A percentile compares a stretch with the other conserved stretches of the same genome.
phyloP scores from a whole-genome alignment of 2,797 vertebrate species.

The Neoniphon sammara region DNA sequence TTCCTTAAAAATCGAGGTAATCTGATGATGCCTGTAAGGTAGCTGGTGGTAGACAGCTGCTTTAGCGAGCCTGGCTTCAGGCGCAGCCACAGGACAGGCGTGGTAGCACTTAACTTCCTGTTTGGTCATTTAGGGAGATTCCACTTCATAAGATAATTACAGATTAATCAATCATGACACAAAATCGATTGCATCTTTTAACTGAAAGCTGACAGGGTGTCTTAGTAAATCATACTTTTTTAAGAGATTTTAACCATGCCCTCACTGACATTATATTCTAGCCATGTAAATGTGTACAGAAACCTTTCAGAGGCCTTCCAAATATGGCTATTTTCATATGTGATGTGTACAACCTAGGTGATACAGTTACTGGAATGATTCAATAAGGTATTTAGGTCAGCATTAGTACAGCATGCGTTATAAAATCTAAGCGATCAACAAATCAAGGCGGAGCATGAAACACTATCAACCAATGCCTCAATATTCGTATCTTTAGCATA shows the following conservation, averaged over 20 bases:
- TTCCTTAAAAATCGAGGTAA: conserved; percentile 20
- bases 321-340: conserved; percentile 49
- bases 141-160: conserved; percentile 37
- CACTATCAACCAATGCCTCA: conserved; percentile 16
- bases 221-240: conserved; percentile 51
- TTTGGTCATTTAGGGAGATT: conserved; percentile 50
- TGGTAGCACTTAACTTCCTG: conserved; percentile 75
- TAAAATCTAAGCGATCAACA: conserved; percentile 36
- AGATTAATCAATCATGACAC: conserved; percentile 44
- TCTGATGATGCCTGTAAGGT: conserved; percentile 52
- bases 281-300: conserved; percentile 71
- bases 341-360: conserved; percentile 41
- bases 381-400: conserved; percentile 27
- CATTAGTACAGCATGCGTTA: conserved; percentile 54
- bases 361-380: conserved; percentile 40
- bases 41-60: conserved; percentile 49
- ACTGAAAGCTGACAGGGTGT: conserved; percentile 53
- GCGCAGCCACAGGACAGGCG: conserved; percentile 61
- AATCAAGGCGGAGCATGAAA: conserved; percentile 59
- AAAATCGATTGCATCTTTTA: conserved; percentile 30
- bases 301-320: conserved; percentile 65
- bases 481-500: conserved; percentile 32
- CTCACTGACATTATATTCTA: conserved; percentile 55
- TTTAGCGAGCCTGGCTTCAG: conserved; percentile 31
- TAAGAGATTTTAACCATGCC: conserved; percentile 50